These are phyloP conservation scores for Apomyelois bistriatella DNA, from an alignment of 2,888 invertebrate species.

Conservation along the genomic window DNA sequence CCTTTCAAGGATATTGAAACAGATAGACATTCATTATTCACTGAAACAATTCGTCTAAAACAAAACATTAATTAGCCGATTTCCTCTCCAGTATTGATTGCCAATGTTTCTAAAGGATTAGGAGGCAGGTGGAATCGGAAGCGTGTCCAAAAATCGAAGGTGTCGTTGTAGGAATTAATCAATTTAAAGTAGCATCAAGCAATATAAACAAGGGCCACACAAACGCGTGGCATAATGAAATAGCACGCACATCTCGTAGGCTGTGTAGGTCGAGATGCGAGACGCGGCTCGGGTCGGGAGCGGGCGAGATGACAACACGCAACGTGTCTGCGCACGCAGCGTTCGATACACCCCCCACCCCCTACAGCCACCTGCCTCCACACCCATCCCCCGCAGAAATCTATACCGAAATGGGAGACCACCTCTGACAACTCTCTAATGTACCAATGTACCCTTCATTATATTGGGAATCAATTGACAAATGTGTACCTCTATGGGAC, in stretches of 20 bases:
- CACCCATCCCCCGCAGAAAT: constrained; percentile 55
- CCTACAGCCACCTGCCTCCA: constrained; percentile 25
- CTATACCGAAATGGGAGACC: constrained; percentile 63
- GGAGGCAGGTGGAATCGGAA: constrained; percentile 23
- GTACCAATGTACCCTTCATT: constrained; percentile 75
- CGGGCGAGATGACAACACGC: constrained; percentile 53
- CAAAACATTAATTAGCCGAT: constrained; percentile 4
- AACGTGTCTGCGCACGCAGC: constrained; percentile 57
- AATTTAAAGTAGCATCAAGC: constrained; percentile 73
- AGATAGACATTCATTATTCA: too few species aligned
- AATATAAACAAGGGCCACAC: constrained; percentile 75
- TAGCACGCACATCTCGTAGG: constrained; percentile 62
- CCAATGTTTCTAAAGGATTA: constrained; percentile 7
- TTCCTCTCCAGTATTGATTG: constrained; percentile 1
- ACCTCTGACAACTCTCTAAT: constrained; percentile 69
- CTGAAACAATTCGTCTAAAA: not conserved
- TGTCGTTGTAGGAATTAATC: constrained; percentile 68
- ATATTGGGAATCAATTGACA: constrained; percentile 78
- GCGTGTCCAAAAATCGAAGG: constrained; percentile 50
- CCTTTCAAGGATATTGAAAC: too few species aligned
- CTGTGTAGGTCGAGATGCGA: constrained; percentile 49
- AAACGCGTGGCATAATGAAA: constrained; percentile 66
- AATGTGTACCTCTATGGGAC: constrained; percentile 52
- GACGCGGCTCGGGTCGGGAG: constrained; percentile 29
- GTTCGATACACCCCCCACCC: constrained; percentile 53